A percentile compares a stretch with the other conserved stretches of the same genome.
phyloP scores from a whole-genome alignment of 2,113 vertebrate species.

The Sterrhoptilus dennistouni region DNA sequence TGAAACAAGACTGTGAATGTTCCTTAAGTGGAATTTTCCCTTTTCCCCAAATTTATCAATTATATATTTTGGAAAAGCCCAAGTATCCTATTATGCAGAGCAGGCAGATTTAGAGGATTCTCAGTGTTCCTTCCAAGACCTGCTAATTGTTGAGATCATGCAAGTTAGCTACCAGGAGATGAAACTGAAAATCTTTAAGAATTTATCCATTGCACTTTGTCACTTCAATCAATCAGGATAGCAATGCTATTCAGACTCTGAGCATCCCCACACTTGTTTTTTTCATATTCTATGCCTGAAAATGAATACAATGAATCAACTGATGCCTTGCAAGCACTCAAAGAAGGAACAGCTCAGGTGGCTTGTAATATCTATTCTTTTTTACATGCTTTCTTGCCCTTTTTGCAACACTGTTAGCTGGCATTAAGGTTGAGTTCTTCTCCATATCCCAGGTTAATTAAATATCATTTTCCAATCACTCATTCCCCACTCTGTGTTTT shows the following conservation, averaged over 20 bases:
- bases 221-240: neutral
- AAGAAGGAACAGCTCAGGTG: neutral
- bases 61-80: conserved; percentile 14
- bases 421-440: neutral
- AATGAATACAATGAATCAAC: neutral
- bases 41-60: neutral
- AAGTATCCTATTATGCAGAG: neutral
- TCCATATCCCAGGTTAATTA: neutral
- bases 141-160: neutral
- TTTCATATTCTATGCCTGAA: neutral
- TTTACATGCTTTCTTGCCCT: neutral
- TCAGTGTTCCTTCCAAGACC: neutral
- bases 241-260: neutral
- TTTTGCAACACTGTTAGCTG: neutral
- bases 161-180: neutral
- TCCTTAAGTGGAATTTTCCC: neutral
- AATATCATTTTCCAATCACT: neutral
- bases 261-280: neutral
- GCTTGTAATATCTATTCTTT: neutral
- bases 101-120: neutral
- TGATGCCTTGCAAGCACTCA: neutral
- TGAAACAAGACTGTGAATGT: neutral
- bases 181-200: neutral
- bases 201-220: neutral
- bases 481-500: neutral